phyloP scores from a whole-genome alignment of 2,888 invertebrate genomes.

The Chesias legatella region DNA sequence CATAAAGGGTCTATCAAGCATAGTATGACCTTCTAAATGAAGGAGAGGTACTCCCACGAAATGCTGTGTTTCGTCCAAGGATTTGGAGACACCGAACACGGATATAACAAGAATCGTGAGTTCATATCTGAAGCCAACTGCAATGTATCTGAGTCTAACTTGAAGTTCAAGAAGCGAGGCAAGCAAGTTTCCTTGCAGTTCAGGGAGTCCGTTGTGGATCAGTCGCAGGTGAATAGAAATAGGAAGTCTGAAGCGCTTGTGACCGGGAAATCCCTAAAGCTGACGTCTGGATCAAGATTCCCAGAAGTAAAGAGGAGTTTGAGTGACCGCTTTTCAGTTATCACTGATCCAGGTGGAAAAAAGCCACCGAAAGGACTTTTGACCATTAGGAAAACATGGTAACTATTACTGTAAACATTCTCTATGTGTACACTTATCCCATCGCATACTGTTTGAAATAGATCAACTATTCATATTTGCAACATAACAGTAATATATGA shows the following conservation, averaged over 20 bases:
- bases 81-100: conserved; percentile 73
- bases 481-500: too few species aligned
- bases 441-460: not conserved
- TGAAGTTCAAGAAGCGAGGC: conserved; percentile 45
- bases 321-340: conserved; percentile 70
- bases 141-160: conserved; percentile 50
- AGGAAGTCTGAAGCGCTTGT: conserved; percentile 44
- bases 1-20: conserved; percentile 23
- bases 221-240: conserved; percentile 34
- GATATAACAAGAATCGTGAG: conserved; percentile 54
- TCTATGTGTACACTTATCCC: too few species aligned
- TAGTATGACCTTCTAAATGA: conserved; percentile 73
- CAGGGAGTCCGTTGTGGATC: conserved; percentile 32
- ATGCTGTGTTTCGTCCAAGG: conserved; percentile 87
- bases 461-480: too few species aligned
- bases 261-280: conserved; percentile 55
- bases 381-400: conserved; percentile 77
- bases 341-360: conserved; percentile 58
- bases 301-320: conserved; percentile 72
- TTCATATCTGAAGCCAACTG: conserved; percentile 38
- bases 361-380: conserved; percentile 55
- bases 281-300: conserved; percentile 53
- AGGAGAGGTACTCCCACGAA: conserved; percentile 72
- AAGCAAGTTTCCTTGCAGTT: conserved; percentile 46
- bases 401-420: conserved; percentile 33